Conservation (phyloP, 2,113 vertebrate species). For the Oryzias curvinotus region DNA sequence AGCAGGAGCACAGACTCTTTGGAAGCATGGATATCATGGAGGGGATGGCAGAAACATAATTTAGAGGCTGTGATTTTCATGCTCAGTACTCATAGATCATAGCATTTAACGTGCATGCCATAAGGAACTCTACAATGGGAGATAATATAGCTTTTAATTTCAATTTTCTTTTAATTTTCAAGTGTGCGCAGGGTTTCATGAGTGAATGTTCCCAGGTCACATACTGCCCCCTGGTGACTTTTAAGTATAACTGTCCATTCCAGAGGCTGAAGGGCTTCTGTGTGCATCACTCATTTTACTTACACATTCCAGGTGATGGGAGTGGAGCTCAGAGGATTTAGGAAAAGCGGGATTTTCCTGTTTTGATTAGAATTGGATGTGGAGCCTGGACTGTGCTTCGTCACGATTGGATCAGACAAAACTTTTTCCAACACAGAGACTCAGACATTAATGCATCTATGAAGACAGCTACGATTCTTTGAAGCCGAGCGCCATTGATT, state of each 20-base stretch:
- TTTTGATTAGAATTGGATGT: slow-evolving; percentile 1
- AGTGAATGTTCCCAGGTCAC: slow-evolving; percentile 67
- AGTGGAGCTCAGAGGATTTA: slow-evolving; percentile 25
- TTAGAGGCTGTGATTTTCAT: slow-evolving; percentile 40
- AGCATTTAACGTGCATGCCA: slow-evolving; percentile 29
- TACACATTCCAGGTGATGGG: slow-evolving; percentile 25
- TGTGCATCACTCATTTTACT: slow-evolving; percentile 55
- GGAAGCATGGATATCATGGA: no score
- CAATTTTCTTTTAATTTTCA: slow-evolving; percentile 55
- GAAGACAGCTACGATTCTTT: no score
- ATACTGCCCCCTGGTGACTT: slow-evolving; percentile 79
- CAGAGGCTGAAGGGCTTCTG: slow-evolving; percentile 19
- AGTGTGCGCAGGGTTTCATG: slow-evolving; percentile 7
- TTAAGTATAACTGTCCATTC: slow-evolving; percentile 37
- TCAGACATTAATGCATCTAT: no score
- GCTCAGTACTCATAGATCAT: slow-evolving; percentile 11
- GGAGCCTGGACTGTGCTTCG: no score
- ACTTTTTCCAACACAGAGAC: no score
- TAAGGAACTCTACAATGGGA: slow-evolving; percentile 66
- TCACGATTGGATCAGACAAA: no score
- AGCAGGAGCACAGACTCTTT: no score
- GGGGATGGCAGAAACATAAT: slow-evolving; percentile 26
- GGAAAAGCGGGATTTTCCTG: slow-evolving; percentile 33
- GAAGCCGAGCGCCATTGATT: no score
- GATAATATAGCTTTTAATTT: slow-evolving; percentile 67